Conservation (phyloP, 1,140 invertebrate species). For the Homalodisca vitripennis region DNA sequence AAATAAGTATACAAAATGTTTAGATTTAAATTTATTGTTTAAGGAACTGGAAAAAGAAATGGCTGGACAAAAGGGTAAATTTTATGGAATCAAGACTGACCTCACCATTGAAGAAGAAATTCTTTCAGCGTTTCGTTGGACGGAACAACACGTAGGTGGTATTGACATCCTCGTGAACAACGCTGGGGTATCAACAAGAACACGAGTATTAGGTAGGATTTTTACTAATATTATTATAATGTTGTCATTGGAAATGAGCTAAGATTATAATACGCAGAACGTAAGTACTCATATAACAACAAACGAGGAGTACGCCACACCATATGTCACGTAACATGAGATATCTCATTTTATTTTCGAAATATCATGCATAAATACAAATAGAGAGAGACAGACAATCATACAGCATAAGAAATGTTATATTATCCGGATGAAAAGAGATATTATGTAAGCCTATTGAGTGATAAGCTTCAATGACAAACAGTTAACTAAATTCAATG, state of each 20-base stretch:
- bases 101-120: constrained; percentile 52
- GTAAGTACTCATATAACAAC: too few relatives aligned
- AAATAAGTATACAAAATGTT: too few relatives aligned
- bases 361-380: too few relatives aligned
- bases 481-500: too few relatives aligned
- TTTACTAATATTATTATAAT: background rate
- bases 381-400: too few relatives aligned
- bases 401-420: too few relatives aligned
- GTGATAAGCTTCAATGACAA: too few relatives aligned
- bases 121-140: constrained; percentile 50
- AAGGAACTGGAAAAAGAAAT: constrained; percentile 34
- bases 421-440: too few relatives aligned
- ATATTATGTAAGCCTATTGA: too few relatives aligned
- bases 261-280: background rate
- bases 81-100: constrained; percentile 52
- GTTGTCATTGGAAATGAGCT: background rate
- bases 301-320: too few relatives aligned
- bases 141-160: constrained; percentile 48
- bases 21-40: background rate
- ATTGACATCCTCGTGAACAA: constrained; percentile 53
- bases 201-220: constrained; percentile 12
- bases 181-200: constrained; percentile 27
- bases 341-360: too few relatives aligned
- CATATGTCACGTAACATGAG: too few relatives aligned
- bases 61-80: constrained; percentile 39